Evolutionary conservation across 2,888 invertebrate species (phyloP).

Genomic region (Mystacides longicornis): DNA sequence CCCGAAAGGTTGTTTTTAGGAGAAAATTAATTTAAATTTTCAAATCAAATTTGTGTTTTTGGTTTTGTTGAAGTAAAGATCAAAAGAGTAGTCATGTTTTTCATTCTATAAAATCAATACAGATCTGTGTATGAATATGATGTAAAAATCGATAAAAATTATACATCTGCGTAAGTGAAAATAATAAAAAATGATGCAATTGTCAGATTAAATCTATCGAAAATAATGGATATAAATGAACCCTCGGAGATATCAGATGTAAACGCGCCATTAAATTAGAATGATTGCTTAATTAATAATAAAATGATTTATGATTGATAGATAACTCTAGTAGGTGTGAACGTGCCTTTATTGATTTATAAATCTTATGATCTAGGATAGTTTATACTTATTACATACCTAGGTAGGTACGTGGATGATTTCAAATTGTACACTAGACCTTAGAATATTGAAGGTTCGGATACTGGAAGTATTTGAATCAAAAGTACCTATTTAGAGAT

Average conservation of each 20-base stretch:
- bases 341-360: conserved; percentile 4
- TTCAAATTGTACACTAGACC: too few relatives aligned
- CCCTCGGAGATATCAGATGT: background rate
- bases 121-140: background rate
- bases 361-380: background rate
- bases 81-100: too few relatives aligned
- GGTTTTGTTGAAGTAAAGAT: too few relatives aligned
- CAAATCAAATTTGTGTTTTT: too few relatives aligned
- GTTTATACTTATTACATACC: too few relatives aligned
- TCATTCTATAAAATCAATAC: too few relatives aligned
- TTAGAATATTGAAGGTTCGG: too few relatives aligned
- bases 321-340: conserved; percentile 6
- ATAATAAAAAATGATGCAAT: background rate
- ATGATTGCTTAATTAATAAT: conserved; percentile 6
- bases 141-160: background rate
- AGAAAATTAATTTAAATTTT: too few relatives aligned
- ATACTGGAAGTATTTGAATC: too few relatives aligned
- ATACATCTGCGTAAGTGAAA: background rate
- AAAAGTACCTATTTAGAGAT: too few relatives aligned
- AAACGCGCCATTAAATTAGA: background rate
- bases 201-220: background rate
- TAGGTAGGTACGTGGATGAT: too few relatives aligned
- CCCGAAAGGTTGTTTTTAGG: too few relatives aligned
- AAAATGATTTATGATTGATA: conserved; percentile 2
- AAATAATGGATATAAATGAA: background rate